phyloP scores from a whole-genome alignment of 2,797 vertebrate genomes.

The Syngnathus rostellatus region DNA sequence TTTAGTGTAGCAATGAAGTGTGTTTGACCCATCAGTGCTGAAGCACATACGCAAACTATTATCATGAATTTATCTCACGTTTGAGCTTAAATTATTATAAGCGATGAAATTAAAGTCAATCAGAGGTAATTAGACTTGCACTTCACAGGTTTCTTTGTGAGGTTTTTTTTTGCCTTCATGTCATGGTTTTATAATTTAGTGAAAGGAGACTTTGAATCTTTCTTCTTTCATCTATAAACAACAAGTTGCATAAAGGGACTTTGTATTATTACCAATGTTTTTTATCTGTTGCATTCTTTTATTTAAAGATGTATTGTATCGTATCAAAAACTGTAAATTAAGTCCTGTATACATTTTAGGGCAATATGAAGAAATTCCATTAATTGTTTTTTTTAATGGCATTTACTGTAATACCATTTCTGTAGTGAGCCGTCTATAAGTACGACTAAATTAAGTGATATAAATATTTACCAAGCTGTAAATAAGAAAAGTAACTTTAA shows the following conservation, averaged over 20 bases:
- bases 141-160: constrained; percentile 20
- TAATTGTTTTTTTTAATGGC: not conserved
- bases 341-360: not conserved
- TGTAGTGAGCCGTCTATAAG: no score
- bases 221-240: no score
- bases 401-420: not conserved
- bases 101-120: constrained; percentile 8
- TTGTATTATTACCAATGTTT: no score
- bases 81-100: constrained; percentile 7
- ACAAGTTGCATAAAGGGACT: no score
- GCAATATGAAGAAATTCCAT: not conserved
- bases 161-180: constrained; percentile 4
- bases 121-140: constrained; percentile 31
- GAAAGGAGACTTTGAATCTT: not conserved
- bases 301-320: no score
- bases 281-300: no score
- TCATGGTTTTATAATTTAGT: constrained; percentile 55
- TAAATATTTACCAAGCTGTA: not conserved
- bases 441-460: no score
- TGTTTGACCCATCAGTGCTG: constrained; percentile 17
- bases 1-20: constrained; percentile 19
- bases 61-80: constrained; percentile 2
- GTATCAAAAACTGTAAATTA: not conserved
- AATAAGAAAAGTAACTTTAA: not conserved
- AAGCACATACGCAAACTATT: constrained; percentile 7